Conservation (phyloP, 2,113 vertebrate species). For the Meleagris gallopavo region DNA sequence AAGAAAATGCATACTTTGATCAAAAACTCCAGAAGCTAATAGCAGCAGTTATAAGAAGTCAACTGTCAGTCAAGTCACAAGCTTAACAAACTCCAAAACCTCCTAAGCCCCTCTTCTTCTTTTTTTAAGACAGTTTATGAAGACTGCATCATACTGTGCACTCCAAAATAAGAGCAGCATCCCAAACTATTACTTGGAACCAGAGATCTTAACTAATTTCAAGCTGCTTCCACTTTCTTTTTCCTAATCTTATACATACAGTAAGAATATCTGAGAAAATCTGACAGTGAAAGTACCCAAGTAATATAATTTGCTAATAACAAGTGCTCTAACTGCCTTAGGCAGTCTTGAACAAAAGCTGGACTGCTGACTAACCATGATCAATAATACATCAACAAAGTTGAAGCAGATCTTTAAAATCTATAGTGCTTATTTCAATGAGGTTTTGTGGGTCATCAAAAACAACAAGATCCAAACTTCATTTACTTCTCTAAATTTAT, state of each 20-base stretch:
- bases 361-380: constrained; percentile 45
- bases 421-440: constrained; percentile 34
- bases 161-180: not conserved
- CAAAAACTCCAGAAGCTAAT: not conserved
- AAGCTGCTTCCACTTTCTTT: not conserved
- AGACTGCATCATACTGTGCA: not conserved
- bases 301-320: constrained; percentile 15
- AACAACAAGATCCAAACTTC: constrained; percentile 28
- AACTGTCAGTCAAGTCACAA: not conserved
- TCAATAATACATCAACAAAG: constrained; percentile 58
- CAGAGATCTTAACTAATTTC: not conserved
- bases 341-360: not conserved
- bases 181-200: not conserved
- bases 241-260: not conserved
- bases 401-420: constrained; percentile 35
- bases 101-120: not conserved
- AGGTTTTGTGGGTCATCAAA: not conserved
- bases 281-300: not conserved
- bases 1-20: constrained; percentile 2
- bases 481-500: constrained; percentile 49
- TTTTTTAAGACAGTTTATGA: not conserved
- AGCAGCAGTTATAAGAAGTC: not conserved
- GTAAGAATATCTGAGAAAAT: not conserved
- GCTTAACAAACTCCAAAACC: not conserved
- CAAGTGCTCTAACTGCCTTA: not conserved